Base-by-base conservation (phyloP, 2,888 invertebrate genomes). In the Crematogaster levior region DNA sequence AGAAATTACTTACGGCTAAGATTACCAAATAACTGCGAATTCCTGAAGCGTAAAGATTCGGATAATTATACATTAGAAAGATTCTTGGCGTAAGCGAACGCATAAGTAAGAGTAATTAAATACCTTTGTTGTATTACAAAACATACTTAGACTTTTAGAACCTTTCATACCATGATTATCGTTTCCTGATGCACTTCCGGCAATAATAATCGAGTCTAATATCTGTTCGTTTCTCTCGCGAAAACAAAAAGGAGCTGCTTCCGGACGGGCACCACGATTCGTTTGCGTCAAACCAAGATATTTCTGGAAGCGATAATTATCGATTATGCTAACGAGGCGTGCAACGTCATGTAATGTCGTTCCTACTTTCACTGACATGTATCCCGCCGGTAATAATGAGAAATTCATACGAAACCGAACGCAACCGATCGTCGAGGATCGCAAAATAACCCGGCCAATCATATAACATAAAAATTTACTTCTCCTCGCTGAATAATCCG, bases 151-250 rank as follows among this genome's bases (percentile, higher is more conserved):
- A 7, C 40, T 46, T 34, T 46, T 46, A 30, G n/a, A 10, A 21
- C 34, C 46, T 34, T 66, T 10, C 27, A 27, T 27, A 15, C 27
- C 9, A 66, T 27, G 37, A 74, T 53, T 63, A 53, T 18, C 21
- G 63, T 37, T 63, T 63, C 63, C 48, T n/a, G 37, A 85, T 81
- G 65, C 61, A 80, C 27, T 65, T 65, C 63, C 63, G 73, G 79
- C 82, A 85, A 74, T 85, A 82, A 84, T 84, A 88, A 88, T 88
- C 88, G 77, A 84, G 88, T 88, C 84, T 88, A 86, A 88, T 88
- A 86, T 88, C 86, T 85, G 86, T 65, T 48, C 80, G 79, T 86
- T 84, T 88, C 88, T 83, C 48, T 48, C 53, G 66, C 60, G 40
- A 70, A n/a, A n/a, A n/a, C 61, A 30, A 56, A 18, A 72, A 63